Percentiles rank a stretch among this genome's conserved stretches.
phyloP scores from a whole-genome alignment of 2,797 vertebrate genomes.

The Austrolebias charrua region DNA sequence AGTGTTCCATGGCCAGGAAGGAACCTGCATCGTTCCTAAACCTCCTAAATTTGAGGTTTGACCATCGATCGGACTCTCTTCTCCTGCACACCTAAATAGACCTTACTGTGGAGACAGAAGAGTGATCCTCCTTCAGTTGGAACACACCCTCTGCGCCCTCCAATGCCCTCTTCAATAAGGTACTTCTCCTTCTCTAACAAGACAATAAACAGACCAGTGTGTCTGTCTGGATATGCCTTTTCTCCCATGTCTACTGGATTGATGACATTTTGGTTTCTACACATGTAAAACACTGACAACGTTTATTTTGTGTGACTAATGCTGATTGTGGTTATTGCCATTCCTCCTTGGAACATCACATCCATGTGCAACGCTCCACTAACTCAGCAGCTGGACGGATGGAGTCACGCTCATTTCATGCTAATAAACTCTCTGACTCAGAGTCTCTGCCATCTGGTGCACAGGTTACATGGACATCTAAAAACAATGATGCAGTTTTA shows the following conservation, averaged over 20 bases:
- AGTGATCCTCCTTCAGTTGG: too few relatives aligned
- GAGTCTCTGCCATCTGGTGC: constrained; percentile 5
- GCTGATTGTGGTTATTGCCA: neutral
- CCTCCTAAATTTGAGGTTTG: too few relatives aligned
- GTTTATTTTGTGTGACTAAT: constrained; percentile 1
- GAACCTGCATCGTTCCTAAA: too few relatives aligned
- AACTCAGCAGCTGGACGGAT: constrained; percentile 47
- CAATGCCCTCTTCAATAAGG: too few relatives aligned
- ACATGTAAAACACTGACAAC: neutral
- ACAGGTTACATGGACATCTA: constrained; percentile 12
- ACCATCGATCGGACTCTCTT: too few relatives aligned
- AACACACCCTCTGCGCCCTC: too few relatives aligned
- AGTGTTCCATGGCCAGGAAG: too few relatives aligned
- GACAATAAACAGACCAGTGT: neutral
- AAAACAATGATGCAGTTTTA: too few relatives aligned
- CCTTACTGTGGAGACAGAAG: too few relatives aligned
- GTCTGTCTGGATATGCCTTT: neutral
- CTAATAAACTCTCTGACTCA: constrained; percentile 30
- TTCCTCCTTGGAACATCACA: constrained; percentile 3
- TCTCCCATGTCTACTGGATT: neutral
- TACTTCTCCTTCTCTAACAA: too few relatives aligned
- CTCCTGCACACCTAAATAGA: too few relatives aligned
- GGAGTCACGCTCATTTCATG: constrained; percentile 1
- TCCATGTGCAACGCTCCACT: constrained; percentile 17
- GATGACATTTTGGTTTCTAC: neutral